Evolutionary conservation across 2,888 invertebrate species (phyloP).

Genomic region (Napeogenes inachia): DNA sequence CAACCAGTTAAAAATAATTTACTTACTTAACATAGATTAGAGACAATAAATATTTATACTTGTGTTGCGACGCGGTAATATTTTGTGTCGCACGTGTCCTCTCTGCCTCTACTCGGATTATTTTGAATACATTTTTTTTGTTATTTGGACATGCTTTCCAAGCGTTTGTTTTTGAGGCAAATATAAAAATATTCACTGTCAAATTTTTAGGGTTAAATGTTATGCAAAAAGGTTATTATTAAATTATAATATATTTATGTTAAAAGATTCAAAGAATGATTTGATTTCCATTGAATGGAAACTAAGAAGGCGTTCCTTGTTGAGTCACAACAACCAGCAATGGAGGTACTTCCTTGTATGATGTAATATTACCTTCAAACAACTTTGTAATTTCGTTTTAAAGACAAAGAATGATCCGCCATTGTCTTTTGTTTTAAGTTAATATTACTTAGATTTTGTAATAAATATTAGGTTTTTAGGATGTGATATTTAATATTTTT

Average conservation of each 20-base stretch:
- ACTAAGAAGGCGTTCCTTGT: conserved; percentile 8
- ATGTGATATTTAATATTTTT: no score
- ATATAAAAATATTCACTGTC: no score
- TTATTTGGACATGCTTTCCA: neutral
- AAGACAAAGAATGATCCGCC: no score
- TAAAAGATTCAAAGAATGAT: conserved; percentile 1
- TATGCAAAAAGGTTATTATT: no score
- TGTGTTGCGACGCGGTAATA: conserved; percentile 12
- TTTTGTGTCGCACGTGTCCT: conserved; percentile 15
- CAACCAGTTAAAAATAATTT: neutral
- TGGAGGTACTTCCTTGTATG: conserved; percentile 12
- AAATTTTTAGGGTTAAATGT: no score
- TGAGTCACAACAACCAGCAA: conserved; percentile 10
- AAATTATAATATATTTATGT: no score
- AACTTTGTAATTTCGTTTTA: conserved; percentile 6
- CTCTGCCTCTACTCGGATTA: conserved; percentile 13
- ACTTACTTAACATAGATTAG: neutral
- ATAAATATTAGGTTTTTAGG: no score
- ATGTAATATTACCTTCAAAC: conserved; percentile 10
- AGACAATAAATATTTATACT: conserved; percentile 8
- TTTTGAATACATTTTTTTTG: conserved; percentile 1
- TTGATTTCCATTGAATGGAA: conserved; percentile 13
- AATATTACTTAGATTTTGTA: no score
- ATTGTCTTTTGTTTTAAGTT: no score
- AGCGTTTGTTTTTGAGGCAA: conserved; percentile 1